Conservation (phyloP, 2,888 invertebrate genomes). For the Drosophila cracens region DNA sequence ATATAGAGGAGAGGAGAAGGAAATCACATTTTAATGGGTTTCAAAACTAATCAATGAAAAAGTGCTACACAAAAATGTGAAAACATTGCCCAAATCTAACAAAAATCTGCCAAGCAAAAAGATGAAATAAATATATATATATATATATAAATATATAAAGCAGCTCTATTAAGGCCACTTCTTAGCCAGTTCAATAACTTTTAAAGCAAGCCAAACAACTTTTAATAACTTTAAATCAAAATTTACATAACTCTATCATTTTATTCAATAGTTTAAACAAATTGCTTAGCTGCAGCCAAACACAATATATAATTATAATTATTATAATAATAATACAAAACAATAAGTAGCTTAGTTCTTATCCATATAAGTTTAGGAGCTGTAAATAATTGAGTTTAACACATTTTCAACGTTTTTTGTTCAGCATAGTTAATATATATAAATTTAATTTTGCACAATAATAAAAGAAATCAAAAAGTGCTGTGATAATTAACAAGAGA, state of each 20-base stretch:
- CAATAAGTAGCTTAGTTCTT: conserved; percentile 44
- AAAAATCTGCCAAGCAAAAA: conserved; percentile 68
- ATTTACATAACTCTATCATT: conserved; percentile 17
- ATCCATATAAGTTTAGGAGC: conserved; percentile 31
- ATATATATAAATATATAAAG: conserved; percentile 20
- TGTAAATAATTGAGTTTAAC: conserved; percentile 50
- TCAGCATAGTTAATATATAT: conserved; percentile 19
- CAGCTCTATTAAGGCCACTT: conserved; percentile 42
- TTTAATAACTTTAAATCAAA: conserved; percentile 29
- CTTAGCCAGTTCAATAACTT: conserved; percentile 36
- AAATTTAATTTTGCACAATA: conserved; percentile 77
- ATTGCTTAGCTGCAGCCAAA: conserved; percentile 34
- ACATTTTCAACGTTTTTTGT: conserved; percentile 32
- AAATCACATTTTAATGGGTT: conserved; percentile 60
- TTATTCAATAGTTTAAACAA: conserved; percentile 28
- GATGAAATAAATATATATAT: conserved; percentile 32
- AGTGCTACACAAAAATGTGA: conserved; percentile 42
- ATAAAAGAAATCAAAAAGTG: conserved; percentile 76
- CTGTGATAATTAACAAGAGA: conserved; percentile 78
- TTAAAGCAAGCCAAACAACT: conserved; percentile 53
- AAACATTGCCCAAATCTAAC: conserved; percentile 75
- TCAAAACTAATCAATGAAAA: conserved; percentile 46
- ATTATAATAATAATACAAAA: conserved; percentile 22
- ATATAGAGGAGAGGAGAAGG: conserved; percentile 14
- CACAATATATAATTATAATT: conserved; percentile 6